A percentile compares a stretch with the other conserved stretches of the same genome.
phyloP scores from a whole-genome alignment of 1,140 invertebrate species.

The Cherax quadricarinatus region DNA sequence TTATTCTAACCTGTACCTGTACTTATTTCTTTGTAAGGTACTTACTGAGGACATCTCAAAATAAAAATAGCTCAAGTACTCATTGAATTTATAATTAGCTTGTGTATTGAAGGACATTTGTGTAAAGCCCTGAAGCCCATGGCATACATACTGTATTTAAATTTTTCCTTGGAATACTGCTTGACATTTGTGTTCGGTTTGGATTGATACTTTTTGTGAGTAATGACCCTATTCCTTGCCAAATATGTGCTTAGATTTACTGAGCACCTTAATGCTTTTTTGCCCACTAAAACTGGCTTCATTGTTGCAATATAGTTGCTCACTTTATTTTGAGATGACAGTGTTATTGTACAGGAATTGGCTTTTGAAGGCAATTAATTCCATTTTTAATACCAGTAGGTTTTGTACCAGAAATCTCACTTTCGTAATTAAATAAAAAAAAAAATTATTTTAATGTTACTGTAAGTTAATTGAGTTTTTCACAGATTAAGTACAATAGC shows the following conservation, averaged over 20 bases:
- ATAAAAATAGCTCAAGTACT: background rate
- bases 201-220: constrained; percentile 17
- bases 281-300: constrained; percentile 42
- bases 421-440: background rate
- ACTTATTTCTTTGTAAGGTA: background rate
- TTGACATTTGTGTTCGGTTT: constrained; percentile 8
- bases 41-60: background rate
- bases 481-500: background rate
- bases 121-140: background rate
- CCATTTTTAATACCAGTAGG: background rate
- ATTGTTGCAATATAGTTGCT: constrained; percentile 39
- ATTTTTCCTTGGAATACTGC: background rate
- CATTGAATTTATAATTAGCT: background rate
- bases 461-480: background rate
- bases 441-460: too few species aligned
- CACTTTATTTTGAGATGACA: constrained; percentile 49
- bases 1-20: background rate
- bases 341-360: background rate
- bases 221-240: constrained; percentile 13
- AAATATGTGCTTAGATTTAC: background rate
- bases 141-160: background rate
- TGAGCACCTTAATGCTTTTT: constrained; percentile 1
- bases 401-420: background rate
- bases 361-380: background rate
- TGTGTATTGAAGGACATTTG: background rate